Conservation (phyloP, 1,140 invertebrate species). For the Bicyclus anynana region DNA sequence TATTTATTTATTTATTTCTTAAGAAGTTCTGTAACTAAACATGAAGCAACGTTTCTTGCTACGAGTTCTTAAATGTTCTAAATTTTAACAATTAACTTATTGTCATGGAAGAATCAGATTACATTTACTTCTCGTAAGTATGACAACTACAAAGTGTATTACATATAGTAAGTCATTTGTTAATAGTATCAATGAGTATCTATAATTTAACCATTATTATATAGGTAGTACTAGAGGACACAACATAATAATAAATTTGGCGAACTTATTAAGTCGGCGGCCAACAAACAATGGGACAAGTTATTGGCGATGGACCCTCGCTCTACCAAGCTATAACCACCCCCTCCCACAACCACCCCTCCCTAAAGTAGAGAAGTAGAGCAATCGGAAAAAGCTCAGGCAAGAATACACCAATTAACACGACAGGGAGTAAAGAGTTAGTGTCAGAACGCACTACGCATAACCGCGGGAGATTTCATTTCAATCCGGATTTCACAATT, state of each 20-base stretch:
- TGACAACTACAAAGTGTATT: background rate
- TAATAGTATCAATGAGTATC: background rate
- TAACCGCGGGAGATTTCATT: too few species aligned
- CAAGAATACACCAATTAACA: constrained; percentile 63
- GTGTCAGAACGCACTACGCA: too few species aligned
- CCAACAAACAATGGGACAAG: constrained; percentile 72
- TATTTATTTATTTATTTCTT: too few species aligned
- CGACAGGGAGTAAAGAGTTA: constrained; percentile 12
- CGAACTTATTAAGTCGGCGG: constrained; percentile 72
- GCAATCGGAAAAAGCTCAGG: constrained; percentile 64
- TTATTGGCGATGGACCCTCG: constrained; percentile 69
- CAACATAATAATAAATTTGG: constrained; percentile 64
- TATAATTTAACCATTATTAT: background rate
- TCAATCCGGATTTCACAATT: background rate
- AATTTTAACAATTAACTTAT: too few species aligned
- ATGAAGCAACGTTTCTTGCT: too few species aligned
- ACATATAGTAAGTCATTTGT: background rate
- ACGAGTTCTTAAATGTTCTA: too few species aligned
- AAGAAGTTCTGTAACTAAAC: too few species aligned
- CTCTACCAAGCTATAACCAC: constrained; percentile 47
- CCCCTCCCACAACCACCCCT: constrained; percentile 34
- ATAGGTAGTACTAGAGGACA: background rate
- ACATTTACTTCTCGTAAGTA: too few species aligned
- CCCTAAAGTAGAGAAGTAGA: constrained; percentile 46
- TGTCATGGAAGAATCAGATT: too few species aligned